These are phyloP conservation scores for Cecidostiba fungosa DNA, from an alignment of 2,888 invertebrate species.

Conservation along the genomic window DNA sequence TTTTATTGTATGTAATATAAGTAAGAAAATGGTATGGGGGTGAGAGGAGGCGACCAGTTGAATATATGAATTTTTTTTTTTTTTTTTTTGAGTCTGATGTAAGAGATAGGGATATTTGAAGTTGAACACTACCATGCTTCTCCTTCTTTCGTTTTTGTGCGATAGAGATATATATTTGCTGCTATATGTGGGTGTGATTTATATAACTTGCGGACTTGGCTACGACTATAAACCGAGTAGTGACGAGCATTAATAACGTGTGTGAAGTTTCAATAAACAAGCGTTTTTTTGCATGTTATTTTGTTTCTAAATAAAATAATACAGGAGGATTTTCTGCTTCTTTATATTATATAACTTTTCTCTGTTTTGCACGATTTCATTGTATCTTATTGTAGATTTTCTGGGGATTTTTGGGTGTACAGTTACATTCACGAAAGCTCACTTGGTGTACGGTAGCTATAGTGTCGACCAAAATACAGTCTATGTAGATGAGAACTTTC, in stretches of 20 bases:
- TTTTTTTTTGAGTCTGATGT: no score
- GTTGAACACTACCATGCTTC: constrained; percentile 34
- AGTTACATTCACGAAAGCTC: constrained; percentile 40
- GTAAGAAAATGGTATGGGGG: neutral
- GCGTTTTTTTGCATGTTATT: neutral
- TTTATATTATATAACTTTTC: neutral
- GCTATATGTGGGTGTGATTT: neutral
- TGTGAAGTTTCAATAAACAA: neutral
- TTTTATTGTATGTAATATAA: neutral
- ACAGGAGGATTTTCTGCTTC: neutral
- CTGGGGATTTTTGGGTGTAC: neutral
- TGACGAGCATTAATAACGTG: neutral
- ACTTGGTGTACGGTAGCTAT: constrained; percentile 14
- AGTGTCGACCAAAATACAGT: neutral
- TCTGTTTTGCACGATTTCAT: neutral
- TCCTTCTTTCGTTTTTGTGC: neutral
- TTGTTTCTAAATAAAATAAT: neutral
- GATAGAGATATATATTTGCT: neutral
- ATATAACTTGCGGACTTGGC: neutral
- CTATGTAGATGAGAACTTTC: neutral
- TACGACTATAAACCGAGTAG: neutral
- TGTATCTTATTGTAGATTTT: neutral
- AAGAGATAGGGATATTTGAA: neutral
- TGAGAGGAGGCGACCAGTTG: constrained; percentile 1
- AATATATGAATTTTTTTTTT: neutral